phyloP scores from a whole-genome alignment of 2,888 invertebrate genomes.

The Macrosiphum euphorbiae region DNA sequence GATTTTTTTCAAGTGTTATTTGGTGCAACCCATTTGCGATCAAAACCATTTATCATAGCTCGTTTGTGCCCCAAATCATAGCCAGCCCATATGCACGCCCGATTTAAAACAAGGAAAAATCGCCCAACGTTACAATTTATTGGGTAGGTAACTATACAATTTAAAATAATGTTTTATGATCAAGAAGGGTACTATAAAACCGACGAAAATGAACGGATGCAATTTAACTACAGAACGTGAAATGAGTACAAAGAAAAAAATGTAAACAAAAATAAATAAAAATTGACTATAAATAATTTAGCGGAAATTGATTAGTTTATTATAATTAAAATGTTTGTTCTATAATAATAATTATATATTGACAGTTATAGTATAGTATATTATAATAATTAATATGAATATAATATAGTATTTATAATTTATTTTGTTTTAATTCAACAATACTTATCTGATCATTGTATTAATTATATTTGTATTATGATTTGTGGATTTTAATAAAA shows the following conservation, averaged over 20 bases:
- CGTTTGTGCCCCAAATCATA: no score
- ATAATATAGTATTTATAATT: neutral
- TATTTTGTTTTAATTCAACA: neutral
- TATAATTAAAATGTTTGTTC: neutral
- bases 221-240: neutral
- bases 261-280: neutral
- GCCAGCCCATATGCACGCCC: neutral
- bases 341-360: neutral
- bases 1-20: neutral
- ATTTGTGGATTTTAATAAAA: no score
- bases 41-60: neutral
- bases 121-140: neutral
- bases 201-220: neutral
- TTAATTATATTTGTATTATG: no score
- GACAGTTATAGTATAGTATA: neutral
- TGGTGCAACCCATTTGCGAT: neutral
- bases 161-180: slow-evolving; percentile 9
- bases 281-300: neutral
- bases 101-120: neutral
- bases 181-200: neutral
- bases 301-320: neutral
- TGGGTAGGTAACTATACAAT: neutral
- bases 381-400: no score
- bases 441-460: no score
- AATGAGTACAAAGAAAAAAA: neutral